These are phyloP conservation scores for Drosophila eohydei DNA, from an alignment of 2,888 invertebrate species.

Conservation along the genomic window DNA sequence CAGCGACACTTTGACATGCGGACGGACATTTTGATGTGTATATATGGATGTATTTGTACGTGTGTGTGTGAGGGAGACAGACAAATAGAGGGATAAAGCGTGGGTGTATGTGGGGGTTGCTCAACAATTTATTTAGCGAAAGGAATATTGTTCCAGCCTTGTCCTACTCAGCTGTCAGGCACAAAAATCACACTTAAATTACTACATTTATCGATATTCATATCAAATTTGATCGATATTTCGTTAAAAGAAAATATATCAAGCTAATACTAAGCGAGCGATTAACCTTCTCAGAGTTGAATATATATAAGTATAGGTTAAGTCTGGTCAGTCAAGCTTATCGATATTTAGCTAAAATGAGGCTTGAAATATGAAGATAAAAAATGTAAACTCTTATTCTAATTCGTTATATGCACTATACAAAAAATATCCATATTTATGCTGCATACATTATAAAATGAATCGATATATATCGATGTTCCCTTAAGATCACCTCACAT, in stretches of 20 bases:
- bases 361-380: too few species aligned
- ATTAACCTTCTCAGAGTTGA: background rate
- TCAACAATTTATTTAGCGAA: constrained; percentile 13
- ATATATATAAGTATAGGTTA: background rate
- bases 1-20: constrained; percentile 63
- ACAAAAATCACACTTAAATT: background rate
- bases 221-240: background rate
- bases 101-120: constrained; percentile 3
- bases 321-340: background rate
- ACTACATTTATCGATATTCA: background rate
- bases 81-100: constrained; percentile 6
- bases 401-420: too few species aligned
- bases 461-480: background rate
- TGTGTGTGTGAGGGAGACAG: constrained; percentile 22
- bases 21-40: constrained; percentile 34
- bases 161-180: background rate
- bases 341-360: background rate
- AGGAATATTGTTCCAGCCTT: background rate
- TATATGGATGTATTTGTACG: constrained; percentile 11
- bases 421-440: too few species aligned
- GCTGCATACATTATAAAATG: background rate
- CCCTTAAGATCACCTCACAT: background rate
- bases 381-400: too few species aligned
- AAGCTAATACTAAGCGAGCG: background rate
- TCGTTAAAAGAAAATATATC: background rate